These are phyloP conservation scores for Murina feae DNA, from an alignment of 2,113 vertebrate species.

Conservation along the genomic window DNA sequence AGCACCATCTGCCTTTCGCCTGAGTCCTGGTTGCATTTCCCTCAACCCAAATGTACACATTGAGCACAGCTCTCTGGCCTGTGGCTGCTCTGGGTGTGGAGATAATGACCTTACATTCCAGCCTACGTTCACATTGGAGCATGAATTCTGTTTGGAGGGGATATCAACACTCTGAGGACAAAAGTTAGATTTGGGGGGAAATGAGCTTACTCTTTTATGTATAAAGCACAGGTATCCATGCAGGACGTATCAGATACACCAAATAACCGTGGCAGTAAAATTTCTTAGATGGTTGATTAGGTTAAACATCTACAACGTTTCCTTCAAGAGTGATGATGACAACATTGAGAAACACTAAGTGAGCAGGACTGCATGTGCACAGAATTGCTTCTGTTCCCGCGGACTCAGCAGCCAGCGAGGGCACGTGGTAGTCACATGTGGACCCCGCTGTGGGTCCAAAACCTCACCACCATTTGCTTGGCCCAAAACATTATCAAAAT, in stretches of 20 bases:
- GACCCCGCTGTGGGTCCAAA: neutral
- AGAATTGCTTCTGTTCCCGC: neutral
- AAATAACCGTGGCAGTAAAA: neutral
- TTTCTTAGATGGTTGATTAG: neutral
- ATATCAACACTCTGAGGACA: neutral
- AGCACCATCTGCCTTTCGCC: neutral
- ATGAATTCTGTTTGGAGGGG: neutral
- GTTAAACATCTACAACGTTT: neutral
- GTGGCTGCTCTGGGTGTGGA: neutral
- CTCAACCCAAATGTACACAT: neutral
- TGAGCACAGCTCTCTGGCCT: neutral
- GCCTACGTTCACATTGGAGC: neutral
- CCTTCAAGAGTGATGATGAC: neutral
- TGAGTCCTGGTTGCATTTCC: neutral
- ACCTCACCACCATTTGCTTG: neutral
- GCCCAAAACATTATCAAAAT: neutral
- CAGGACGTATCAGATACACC: fast-evolving
- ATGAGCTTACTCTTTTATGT: neutral
- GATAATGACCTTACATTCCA: neutral
- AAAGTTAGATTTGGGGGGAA: neutral
- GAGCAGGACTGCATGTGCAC: neutral
- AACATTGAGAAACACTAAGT: neutral
- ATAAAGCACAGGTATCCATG: neutral
- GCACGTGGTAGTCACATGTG: neutral
- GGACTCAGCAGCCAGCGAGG: neutral